Evolutionary conservation across 2,113 vertebrate genomes (phyloP).

Genomic region (Sinosuthora webbiana): DNA sequence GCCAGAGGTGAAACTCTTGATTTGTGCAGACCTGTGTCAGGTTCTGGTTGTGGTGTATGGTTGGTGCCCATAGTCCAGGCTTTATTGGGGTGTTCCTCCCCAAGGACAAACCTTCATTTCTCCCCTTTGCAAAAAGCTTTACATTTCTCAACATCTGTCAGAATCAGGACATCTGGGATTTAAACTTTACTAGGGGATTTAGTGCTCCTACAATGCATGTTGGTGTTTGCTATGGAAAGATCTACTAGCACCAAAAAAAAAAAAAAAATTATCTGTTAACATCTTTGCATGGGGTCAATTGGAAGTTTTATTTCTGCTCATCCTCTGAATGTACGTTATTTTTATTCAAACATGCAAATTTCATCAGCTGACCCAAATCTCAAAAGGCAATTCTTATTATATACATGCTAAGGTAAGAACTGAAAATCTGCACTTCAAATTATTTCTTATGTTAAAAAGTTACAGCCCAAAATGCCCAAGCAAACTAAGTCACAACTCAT

Average conservation of each 20-base stretch:
- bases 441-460: neutral
- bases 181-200: neutral
- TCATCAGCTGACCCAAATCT: neutral
- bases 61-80: neutral
- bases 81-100: neutral
- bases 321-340: neutral
- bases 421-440: neutral
- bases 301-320: neutral
- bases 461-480: neutral
- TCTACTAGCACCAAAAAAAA: neutral
- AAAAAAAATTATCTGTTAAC: neutral
- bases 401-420: neutral
- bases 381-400: neutral
- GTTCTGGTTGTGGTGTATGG: neutral
- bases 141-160: neutral
- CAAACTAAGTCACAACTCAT: neutral
- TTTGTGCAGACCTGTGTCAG: neutral
- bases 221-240: neutral
- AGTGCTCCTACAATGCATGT: neutral
- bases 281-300: neutral
- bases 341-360: neutral
- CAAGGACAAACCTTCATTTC: neutral
- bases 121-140: neutral
- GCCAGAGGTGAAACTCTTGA: neutral
- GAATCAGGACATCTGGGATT: neutral